A percentile compares a stretch with the other conserved stretches of the same genome.
Conservation (phyloP, 1,140 invertebrate species). For the Armadillidium nasatum region DNA sequence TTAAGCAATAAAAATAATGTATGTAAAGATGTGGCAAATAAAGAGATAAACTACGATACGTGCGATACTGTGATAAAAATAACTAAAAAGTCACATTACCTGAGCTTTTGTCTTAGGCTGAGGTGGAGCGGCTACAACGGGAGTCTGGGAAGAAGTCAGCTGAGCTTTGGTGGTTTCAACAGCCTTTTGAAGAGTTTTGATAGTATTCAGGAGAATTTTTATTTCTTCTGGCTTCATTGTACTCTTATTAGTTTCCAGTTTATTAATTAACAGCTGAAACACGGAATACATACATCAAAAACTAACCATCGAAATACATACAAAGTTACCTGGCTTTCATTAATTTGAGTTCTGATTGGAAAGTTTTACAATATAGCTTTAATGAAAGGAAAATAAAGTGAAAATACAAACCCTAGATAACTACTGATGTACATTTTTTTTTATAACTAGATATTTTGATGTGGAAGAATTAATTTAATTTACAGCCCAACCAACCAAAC, state of each 20-base stretch:
- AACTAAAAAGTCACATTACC: neutral
- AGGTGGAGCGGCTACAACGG: slow-evolving; percentile 12
- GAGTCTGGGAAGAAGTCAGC: slow-evolving; percentile 48
- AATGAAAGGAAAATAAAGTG: too few relatives aligned
- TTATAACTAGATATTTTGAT: too few relatives aligned
- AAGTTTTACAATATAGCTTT: too few relatives aligned
- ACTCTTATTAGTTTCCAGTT: slow-evolving; percentile 62
- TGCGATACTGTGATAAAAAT: too few relatives aligned
- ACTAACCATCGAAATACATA: too few relatives aligned
- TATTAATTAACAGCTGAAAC: slow-evolving; percentile 59
- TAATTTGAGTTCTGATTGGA: neutral
- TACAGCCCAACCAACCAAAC: too few relatives aligned
- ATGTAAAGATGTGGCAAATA: too few relatives aligned
- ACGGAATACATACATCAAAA: neutral
- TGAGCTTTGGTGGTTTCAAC: slow-evolving; percentile 71
- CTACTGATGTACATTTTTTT: too few relatives aligned
- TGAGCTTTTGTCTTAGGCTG: slow-evolving; percentile 25
- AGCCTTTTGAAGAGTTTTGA: slow-evolving; percentile 67
- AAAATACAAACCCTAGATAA: too few relatives aligned
- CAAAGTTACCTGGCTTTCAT: neutral
- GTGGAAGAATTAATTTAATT: too few relatives aligned
- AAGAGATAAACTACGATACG: too few relatives aligned
- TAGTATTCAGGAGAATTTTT: slow-evolving; percentile 62
- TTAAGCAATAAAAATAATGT: too few relatives aligned
- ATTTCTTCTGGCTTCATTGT: slow-evolving; percentile 59